Conservation (phyloP, 2,888 invertebrate species). For the Capitulum mitella region DNA sequence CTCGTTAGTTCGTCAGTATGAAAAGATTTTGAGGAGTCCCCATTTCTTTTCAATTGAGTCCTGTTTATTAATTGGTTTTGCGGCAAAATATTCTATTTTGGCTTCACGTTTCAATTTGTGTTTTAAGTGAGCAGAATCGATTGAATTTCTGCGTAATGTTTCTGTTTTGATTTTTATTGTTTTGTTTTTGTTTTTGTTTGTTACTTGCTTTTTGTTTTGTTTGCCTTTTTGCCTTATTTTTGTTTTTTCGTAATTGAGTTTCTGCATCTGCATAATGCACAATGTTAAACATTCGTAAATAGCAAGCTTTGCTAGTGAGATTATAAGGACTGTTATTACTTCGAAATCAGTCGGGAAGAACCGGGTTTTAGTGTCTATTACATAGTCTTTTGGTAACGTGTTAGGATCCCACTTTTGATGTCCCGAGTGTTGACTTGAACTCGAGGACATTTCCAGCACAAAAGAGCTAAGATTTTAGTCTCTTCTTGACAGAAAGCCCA, state of each 20-base stretch:
- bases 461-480: neutral
- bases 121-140: neutral
- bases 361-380: neutral
- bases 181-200: too few species aligned
- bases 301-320: neutral
- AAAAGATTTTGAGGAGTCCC: neutral
- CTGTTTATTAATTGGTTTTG: neutral
- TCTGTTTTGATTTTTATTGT: too few species aligned
- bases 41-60: neutral
- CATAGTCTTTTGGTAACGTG: neutral
- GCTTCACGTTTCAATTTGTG: neutral
- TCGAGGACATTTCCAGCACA: neutral
- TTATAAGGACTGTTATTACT: neutral
- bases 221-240: too few species aligned
- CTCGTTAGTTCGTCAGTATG: neutral
- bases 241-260: too few species aligned
- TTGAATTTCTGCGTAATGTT: neutral
- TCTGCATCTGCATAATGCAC: too few species aligned
- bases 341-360: neutral
- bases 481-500: neutral
- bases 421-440: neutral
- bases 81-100: neutral
- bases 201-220: too few species aligned
- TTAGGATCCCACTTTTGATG: neutral
- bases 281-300: neutral